Evolutionary conservation across 2,888 invertebrate genomes (phyloP).

Genomic region (Leucophenga montana): DNA sequence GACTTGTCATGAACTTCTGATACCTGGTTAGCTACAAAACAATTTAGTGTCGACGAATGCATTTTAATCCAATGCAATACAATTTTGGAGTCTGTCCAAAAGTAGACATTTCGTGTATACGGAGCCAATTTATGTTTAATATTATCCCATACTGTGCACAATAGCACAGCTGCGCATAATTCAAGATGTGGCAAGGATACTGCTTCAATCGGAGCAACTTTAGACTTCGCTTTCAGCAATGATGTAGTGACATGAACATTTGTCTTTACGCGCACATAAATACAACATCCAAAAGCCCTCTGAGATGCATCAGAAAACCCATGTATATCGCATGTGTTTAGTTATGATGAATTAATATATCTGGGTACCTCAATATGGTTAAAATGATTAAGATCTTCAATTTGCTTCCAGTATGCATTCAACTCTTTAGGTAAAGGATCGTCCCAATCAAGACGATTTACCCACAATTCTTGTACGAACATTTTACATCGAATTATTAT

Average conservation of each 20-base stretch:
- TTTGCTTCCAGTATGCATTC: background rate
- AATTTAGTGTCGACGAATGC: too few relatives aligned
- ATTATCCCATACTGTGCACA: background rate
- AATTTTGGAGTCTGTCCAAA: too few relatives aligned
- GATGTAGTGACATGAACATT: background rate
- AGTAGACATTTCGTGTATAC: too few relatives aligned
- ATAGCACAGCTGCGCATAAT: background rate
- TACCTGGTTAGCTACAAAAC: too few relatives aligned
- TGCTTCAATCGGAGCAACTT: background rate
- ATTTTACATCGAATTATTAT: too few relatives aligned
- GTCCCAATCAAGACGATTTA: conserved; percentile 5
- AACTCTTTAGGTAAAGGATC: background rate
- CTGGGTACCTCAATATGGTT: background rate
- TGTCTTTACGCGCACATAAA: background rate
- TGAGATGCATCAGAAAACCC: conserved; percentile 4
- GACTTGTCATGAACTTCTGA: too few relatives aligned
- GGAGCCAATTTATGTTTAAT: too few relatives aligned
- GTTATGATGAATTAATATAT: background rate
- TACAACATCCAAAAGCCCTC: background rate
- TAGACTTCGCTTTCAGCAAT: background rate
- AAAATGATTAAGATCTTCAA: background rate
- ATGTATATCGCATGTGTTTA: too few relatives aligned
- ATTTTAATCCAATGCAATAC: too few relatives aligned
- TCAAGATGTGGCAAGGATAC: background rate
- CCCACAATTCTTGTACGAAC: conserved; percentile 33